These are phyloP conservation scores for Diloba caeruleocephala DNA, from an alignment of 2,888 invertebrate genomes.

Conservation along the genomic window DNA sequence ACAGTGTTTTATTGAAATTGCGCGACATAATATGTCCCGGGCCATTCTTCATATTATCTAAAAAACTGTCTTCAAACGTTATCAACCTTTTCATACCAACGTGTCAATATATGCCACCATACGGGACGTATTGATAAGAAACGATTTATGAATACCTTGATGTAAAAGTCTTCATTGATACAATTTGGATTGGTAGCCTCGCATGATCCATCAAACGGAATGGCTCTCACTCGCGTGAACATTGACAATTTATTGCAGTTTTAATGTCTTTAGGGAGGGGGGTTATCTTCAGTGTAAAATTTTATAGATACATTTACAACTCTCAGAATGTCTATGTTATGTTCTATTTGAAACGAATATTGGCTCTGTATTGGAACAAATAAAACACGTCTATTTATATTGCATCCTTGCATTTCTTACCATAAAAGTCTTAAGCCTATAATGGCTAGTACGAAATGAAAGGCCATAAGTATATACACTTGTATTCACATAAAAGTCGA, in stretches of 20 bases:
- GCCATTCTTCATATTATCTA: too few species aligned
- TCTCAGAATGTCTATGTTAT: neutral
- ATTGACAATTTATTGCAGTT: conserved; percentile 40
- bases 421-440: conserved; percentile 20
- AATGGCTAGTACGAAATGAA: conserved; percentile 3
- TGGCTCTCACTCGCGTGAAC: conserved; percentile 55
- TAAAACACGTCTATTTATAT: conserved; percentile 3
- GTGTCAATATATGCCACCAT: neutral
- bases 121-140: conserved; percentile 5
- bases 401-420: conserved; percentile 21
- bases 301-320: neutral
- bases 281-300: neutral
- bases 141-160: conserved; percentile 5
- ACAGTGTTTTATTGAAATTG: conserved; percentile 6
- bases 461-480: conserved; percentile 9
- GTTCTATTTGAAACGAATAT: too few species aligned
- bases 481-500: conserved; percentile 14
- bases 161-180: conserved; percentile 40
- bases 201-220: conserved; percentile 41
- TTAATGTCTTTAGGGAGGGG: conserved; percentile 10
- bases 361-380: conserved; percentile 1
- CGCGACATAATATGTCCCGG: too few species aligned
- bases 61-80: too few species aligned
- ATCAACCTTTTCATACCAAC: too few species aligned
- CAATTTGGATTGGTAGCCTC: conserved; percentile 31